Evolutionary conservation across 2,797 vertebrate species (phyloP), one percentile per base, ranked within the genome.

Genomic region (Sebastolobus altivelis): DNA sequence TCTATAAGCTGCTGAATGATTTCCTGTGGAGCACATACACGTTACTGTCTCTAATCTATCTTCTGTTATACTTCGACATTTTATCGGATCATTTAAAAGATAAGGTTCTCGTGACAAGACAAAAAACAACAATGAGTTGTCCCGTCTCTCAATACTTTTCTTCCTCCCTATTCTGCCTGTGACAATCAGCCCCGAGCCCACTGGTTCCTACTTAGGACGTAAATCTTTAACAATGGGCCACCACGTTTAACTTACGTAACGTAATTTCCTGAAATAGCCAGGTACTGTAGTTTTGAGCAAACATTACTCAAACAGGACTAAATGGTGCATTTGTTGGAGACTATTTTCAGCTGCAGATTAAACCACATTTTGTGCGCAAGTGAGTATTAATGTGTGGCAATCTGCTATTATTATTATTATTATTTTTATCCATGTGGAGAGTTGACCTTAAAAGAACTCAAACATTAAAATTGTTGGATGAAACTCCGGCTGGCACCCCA

Each of bases 1-100:
- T 99, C 97, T 93, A 99, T 97, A 56, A 99, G 96, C 86, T 99
- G 97, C 67, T 99, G 96, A 88, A 99, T 96, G 91, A 99, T 99
- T 95, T 99, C 98, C 98, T 99, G 89, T 62, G 83, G 86, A 79
- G 65, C 14, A 83, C 11, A 84, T 1, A 74, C 87, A 87, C 89
- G 70, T 40, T 81, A 82, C 8, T 6, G 65, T 59, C 18, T 63
- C 54, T 4, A 16, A 11, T 20, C 29, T 68, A 5, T 18, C n/a
- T 20, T 55, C 8, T 6, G 29, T 40, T 20, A 27, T 0, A 72
- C 25, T 16, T 27, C 20, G 46, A 16, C 5, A 31, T 67, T 69
- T 72, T 29, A 58, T 75, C 56, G 6, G 8, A 60, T 14, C 2
- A 72, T 69, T 77, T 29, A 35, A 49, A 27, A 59, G 65, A 71